These are phyloP conservation scores for Coryphaenoides rupestris DNA, from an alignment of 2,113 vertebrate species.

Conservation along the genomic window DNA sequence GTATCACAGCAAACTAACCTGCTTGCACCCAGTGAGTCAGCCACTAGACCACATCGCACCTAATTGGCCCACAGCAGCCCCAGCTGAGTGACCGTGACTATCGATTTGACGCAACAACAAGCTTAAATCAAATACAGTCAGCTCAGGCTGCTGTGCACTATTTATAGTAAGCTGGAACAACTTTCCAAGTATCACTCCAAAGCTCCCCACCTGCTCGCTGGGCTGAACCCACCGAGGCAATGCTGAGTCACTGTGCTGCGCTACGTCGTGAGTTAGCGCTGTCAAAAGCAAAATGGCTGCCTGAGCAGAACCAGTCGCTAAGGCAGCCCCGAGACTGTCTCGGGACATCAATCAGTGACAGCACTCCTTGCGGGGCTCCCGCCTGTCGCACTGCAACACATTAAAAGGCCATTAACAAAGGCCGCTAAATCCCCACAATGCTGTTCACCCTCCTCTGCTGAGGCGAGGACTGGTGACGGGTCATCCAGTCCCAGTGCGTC, in stretches of 20 bases:
- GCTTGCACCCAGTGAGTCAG: no score
- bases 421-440: conserved; percentile 56
- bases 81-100: conserved; percentile 34
- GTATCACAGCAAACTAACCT: no score
- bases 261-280: conserved; percentile 7
- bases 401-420: conserved; percentile 60
- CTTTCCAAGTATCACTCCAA: conserved; percentile 25
- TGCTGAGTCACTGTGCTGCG: conserved; percentile 52
- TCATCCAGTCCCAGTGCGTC: conserved; percentile 5
- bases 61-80: conserved; percentile 17
- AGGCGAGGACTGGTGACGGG: conserved; percentile 2
- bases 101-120: conserved; percentile 35
- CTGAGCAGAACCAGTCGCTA: conserved; percentile 42
- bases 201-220: background rate
- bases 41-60: no score
- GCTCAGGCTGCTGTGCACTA: background rate
- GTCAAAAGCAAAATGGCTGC: conserved; percentile 25
- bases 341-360: conserved; percentile 56
- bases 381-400: conserved; percentile 35
- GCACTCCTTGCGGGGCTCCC: conserved; percentile 17
- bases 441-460: conserved; percentile 35
- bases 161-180: conserved; percentile 9
- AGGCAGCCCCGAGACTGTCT: conserved; percentile 33
- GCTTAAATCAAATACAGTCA: conserved; percentile 32
- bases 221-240: background rate